Evolutionary conservation across 2,113 vertebrate species (phyloP).

Genomic region (Lontra canadensis): DNA sequence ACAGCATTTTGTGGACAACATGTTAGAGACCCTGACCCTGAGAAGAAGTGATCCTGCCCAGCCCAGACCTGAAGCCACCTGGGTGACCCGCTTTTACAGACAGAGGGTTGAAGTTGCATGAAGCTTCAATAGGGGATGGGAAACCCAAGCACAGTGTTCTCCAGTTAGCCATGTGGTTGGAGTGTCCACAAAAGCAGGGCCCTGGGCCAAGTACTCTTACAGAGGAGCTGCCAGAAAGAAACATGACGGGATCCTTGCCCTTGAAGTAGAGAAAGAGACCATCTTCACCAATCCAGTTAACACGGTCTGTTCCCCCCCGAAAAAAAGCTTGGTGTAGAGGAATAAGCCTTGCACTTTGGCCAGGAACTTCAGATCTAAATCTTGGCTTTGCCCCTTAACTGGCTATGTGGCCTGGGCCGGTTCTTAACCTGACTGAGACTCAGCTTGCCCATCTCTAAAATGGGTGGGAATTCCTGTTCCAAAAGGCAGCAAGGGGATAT

Average conservation of each 20-base stretch:
- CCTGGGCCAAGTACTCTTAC: neutral
- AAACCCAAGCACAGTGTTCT: neutral
- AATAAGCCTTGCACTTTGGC: neutral
- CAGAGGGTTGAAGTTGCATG: neutral
- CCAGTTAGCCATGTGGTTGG: rapidly evolving
- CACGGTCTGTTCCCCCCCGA: neutral
- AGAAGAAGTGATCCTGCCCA: neutral
- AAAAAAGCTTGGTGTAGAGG: neutral
- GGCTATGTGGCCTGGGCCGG: neutral
- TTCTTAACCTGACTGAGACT: neutral
- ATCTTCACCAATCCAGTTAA: neutral
- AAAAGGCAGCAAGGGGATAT: neutral
- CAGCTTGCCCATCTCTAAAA: neutral
- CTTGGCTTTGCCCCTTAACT: neutral
- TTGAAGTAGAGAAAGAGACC: neutral
- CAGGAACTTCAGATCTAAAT: neutral
- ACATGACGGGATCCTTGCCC: neutral
- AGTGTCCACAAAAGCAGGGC: neutral
- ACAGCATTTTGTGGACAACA: neutral
- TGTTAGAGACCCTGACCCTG: neutral
- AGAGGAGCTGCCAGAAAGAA: neutral
- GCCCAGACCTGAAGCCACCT: neutral
- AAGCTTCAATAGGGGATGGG: rapidly evolving
- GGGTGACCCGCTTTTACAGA: neutral
- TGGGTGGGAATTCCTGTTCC: neutral